A percentile compares a stretch with the other conserved stretches of the same genome.
These are phyloP conservation scores for Uropsilus gracilis DNA, from an alignment of 2,113 vertebrate species.

Conservation along the genomic window DNA sequence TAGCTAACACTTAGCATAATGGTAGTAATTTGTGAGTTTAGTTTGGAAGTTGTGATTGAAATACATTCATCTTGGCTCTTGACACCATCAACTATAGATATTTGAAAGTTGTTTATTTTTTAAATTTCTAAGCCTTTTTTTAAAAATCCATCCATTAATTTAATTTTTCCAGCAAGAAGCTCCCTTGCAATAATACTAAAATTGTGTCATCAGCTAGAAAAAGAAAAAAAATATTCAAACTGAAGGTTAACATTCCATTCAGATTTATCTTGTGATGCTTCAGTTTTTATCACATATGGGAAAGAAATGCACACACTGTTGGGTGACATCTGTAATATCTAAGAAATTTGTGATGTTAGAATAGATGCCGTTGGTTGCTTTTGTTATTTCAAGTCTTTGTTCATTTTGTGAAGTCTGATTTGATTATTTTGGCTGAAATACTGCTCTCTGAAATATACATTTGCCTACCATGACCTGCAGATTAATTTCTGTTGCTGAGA, in stretches of 20 bases:
- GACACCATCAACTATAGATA: conserved; percentile 82
- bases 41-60: conserved; percentile 89
- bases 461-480: neutral
- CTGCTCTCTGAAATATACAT: neutral
- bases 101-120: conserved; percentile 82
- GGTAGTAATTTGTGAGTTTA: conserved; percentile 90
- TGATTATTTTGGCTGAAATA: neutral
- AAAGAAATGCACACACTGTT: conserved; percentile 63
- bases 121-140: conserved; percentile 71
- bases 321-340: conserved; percentile 73
- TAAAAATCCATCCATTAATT: conserved; percentile 72
- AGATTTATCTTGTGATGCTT: conserved; percentile 70
- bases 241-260: conserved; percentile 74
- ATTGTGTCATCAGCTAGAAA: conserved; percentile 68
- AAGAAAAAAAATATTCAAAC: conserved; percentile 59
- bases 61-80: conserved; percentile 85
- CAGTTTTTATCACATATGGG: conserved; percentile 62
- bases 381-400: conserved; percentile 72
- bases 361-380: conserved; percentile 57
- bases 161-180: conserved; percentile 74
- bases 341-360: conserved; percentile 62
- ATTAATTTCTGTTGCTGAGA: conserved; percentile 33
- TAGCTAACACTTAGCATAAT: conserved; percentile 89
- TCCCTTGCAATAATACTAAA: conserved; percentile 74
- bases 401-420: conserved; percentile 58